A percentile compares a stretch with the other conserved stretches of the same genome.
phyloP scores from a whole-genome alignment of 2,888 invertebrate species.

The Erebia ligea region DNA sequence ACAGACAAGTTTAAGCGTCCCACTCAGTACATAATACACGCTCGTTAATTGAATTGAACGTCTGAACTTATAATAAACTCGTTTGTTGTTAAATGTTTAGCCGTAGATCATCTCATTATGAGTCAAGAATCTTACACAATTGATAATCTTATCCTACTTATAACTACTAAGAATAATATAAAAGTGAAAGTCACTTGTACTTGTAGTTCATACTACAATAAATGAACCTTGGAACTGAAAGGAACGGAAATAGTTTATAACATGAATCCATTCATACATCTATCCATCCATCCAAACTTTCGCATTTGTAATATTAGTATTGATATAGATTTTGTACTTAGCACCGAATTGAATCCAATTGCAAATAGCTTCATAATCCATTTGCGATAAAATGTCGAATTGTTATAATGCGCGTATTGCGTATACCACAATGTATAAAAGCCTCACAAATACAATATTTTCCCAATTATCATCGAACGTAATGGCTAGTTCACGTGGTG shows the following conservation, averaged over 20 bases:
- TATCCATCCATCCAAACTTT: too few relatives aligned
- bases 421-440: background rate
- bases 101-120: too few relatives aligned
- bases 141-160: too few relatives aligned
- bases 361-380: conserved; percentile 6
- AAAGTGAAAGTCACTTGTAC: too few relatives aligned
- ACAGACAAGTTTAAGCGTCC: conserved; percentile 58
- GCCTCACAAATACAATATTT: conserved; percentile 21
- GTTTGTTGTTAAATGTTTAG: conserved; percentile 2
- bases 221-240: too few relatives aligned
- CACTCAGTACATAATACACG: conserved; percentile 32
- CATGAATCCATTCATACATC: too few relatives aligned
- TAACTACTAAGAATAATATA: too few relatives aligned
- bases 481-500: conserved; percentile 17
- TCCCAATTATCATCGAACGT: conserved; percentile 19
- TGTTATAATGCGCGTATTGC: background rate
- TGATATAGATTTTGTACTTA: background rate
- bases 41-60: conserved; percentile 31
- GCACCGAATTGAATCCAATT: background rate
- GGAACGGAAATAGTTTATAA: too few relatives aligned
- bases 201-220: too few relatives aligned
- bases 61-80: conserved; percentile 5
- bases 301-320: too few relatives aligned
- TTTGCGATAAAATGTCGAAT: background rate
- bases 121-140: too few relatives aligned